phyloP scores from a whole-genome alignment of 2,797 vertebrate genomes.

The Scleropages formosus region DNA sequence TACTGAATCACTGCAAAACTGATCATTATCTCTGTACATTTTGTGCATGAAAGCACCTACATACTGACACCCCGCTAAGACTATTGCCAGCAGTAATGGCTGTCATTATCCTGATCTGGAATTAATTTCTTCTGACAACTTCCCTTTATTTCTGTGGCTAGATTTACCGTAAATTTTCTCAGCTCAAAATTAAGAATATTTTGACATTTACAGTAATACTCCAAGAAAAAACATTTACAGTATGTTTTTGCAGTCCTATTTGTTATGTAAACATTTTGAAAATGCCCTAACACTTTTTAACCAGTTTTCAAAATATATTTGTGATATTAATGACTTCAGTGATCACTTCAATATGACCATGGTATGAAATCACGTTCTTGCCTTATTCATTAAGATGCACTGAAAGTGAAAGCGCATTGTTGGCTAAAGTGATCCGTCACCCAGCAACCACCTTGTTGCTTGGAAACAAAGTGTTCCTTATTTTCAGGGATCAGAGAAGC shows the following conservation, averaged over 20 bases:
- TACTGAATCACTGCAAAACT: conserved; percentile 44
- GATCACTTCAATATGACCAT: background rate
- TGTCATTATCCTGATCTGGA: conserved; percentile 42
- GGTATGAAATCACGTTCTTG: conserved; percentile 34
- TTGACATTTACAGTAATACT: background rate
- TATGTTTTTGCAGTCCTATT: background rate
- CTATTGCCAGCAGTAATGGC: conserved; percentile 56
- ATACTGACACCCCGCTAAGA: conserved; percentile 42
- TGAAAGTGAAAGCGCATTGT: conserved; percentile 48
- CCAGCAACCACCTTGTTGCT: conserved; percentile 74
- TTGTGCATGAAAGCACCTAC: conserved; percentile 49
- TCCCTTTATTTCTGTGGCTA: conserved; percentile 26
- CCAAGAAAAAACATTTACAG: background rate
- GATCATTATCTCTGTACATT: conserved; percentile 53
- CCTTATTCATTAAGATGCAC: conserved; percentile 52
- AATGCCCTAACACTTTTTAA: background rate
- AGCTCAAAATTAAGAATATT: conserved; percentile 27
- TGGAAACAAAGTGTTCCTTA: conserved; percentile 65
- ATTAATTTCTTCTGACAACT: conserved; percentile 43
- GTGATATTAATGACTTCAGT: background rate
- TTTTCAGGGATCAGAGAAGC: conserved; percentile 57
- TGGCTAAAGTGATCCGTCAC: conserved; percentile 69
- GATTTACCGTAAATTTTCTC: conserved; percentile 37
- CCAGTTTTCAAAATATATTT: background rate
- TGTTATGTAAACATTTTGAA: background rate